Evolutionary conservation across 1,140 invertebrate genomes (phyloP).

Genomic region (Achatina immaculata): DNA sequence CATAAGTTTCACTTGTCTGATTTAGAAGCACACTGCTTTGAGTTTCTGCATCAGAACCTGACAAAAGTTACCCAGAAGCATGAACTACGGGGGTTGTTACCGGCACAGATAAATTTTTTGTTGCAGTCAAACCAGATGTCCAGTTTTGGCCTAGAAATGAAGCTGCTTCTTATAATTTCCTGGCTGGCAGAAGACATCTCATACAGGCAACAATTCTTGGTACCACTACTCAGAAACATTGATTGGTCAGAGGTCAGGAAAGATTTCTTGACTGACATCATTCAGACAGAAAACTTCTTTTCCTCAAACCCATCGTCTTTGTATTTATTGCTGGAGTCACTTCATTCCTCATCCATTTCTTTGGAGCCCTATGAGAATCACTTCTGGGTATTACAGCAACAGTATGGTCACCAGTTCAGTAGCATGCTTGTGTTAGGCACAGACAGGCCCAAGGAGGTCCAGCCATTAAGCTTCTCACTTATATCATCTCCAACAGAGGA

Average conservation of each 20-base stretch:
- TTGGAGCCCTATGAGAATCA: slow-evolving; percentile 73
- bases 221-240: slow-evolving; percentile 56
- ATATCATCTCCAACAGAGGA: slow-evolving; percentile 7
- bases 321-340: slow-evolving; percentile 75
- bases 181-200: slow-evolving; percentile 62
- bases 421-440: slow-evolving; percentile 40
- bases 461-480: slow-evolving; percentile 23
- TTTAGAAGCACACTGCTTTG: slow-evolving; percentile 71
- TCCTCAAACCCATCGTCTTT: slow-evolving; percentile 67
- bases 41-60: slow-evolving; percentile 59
- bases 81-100: slow-evolving; percentile 69
- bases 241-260: slow-evolving; percentile 62
- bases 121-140: slow-evolving; percentile 58
- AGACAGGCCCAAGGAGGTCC: neutral
- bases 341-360: slow-evolving; percentile 75
- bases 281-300: slow-evolving; percentile 65
- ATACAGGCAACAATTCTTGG: slow-evolving; percentile 57
- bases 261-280: slow-evolving; percentile 63
- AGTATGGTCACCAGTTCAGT: slow-evolving; percentile 65
- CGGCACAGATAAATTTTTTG: slow-evolving; percentile 66
- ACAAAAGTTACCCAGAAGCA: slow-evolving; percentile 72
- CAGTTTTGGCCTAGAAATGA: slow-evolving; percentile 60
- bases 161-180: slow-evolving; percentile 63
- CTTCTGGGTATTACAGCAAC: slow-evolving; percentile 73
- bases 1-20: slow-evolving; percentile 73